phyloP scores from a whole-genome alignment of 2,888 invertebrate species.

The Hirtodrosophila confusa region DNA sequence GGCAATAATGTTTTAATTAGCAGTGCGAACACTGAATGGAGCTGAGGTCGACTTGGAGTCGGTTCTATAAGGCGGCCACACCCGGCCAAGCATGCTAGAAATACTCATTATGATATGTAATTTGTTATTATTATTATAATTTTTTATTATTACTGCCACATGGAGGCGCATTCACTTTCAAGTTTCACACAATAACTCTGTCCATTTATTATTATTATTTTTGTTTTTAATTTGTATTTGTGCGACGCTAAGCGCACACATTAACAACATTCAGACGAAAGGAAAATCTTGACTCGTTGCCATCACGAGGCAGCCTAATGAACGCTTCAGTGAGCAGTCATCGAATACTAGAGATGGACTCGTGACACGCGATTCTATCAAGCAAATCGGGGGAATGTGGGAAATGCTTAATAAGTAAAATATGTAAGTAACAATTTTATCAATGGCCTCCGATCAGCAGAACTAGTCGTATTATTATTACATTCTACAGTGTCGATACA shows the following conservation, averaged over 20 bases:
- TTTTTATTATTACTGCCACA: slow-evolving; percentile 19
- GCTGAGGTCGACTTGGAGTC: slow-evolving; percentile 35
- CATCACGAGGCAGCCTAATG: slow-evolving; percentile 11
- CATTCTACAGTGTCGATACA: no score
- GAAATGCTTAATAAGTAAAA: no score
- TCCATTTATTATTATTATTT: slow-evolving; percentile 36
- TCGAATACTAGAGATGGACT: slow-evolving; percentile 17
- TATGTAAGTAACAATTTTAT: no score
- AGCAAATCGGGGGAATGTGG: no score
- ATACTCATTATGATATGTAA: slow-evolving; percentile 6
- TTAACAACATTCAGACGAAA: slow-evolving; percentile 48
- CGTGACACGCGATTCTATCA: slow-evolving; percentile 33
- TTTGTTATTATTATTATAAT: slow-evolving; percentile 26
- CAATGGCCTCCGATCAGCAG: no score
- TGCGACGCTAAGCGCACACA: slow-evolving; percentile 45
- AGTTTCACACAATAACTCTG: slow-evolving; percentile 45
- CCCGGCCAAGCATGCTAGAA: slow-evolving; percentile 26
- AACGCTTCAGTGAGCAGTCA: slow-evolving; percentile 28
- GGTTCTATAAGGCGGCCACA: slow-evolving; percentile 32
- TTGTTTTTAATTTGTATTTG: slow-evolving; percentile 43
- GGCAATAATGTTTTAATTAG: slow-evolving; percentile 74
- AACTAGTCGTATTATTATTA: no score
- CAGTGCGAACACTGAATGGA: slow-evolving; percentile 34
- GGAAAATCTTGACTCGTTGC: slow-evolving; percentile 35
- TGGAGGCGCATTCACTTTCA: slow-evolving; percentile 24